These are phyloP conservation scores for Somateria mollissima DNA, from an alignment of 2,797 vertebrate genomes.

Conservation along the genomic window DNA sequence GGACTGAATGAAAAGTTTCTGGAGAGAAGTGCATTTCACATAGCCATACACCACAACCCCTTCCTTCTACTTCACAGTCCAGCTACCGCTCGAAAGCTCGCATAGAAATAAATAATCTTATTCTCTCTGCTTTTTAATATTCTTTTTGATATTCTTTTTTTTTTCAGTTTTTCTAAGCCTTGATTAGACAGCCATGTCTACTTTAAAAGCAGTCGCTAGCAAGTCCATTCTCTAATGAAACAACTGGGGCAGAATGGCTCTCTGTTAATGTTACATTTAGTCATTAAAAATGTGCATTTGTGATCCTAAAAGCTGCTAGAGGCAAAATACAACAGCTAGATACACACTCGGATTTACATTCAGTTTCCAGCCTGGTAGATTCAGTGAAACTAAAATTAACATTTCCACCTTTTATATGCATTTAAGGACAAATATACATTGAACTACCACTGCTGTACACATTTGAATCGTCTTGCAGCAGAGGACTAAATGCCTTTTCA, in stretches of 20 bases:
- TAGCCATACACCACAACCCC: background rate
- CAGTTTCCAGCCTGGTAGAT: slow-evolving; percentile 19
- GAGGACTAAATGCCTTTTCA: slow-evolving; percentile 46
- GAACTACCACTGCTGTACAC: background rate
- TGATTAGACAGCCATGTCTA: slow-evolving; percentile 24
- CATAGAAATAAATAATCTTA: background rate
- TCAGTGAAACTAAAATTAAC: slow-evolving; percentile 52
- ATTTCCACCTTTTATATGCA: slow-evolving; percentile 30
- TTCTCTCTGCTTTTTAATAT: background rate
- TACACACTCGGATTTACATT: slow-evolving; percentile 34
- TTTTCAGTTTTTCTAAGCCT: background rate
- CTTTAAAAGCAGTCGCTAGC: slow-evolving; percentile 50
- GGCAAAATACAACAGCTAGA: slow-evolving; percentile 62
- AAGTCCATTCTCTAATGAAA: slow-evolving; percentile 51
- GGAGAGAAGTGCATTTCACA: background rate
- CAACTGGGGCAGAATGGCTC: slow-evolving; percentile 71
- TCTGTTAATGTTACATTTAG: slow-evolving; percentile 64
- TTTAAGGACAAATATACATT: slow-evolving; percentile 31
- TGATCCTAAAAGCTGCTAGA: slow-evolving; percentile 69
- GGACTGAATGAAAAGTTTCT: background rate
- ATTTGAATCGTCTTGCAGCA: slow-evolving; percentile 9
- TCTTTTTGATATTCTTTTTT: background rate
- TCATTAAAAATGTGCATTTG: slow-evolving; percentile 76
- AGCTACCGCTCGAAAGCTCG: background rate
- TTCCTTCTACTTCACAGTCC: background rate